These are phyloP conservation scores for Sarcophaga carnaria DNA, from an alignment of 2,888 invertebrate genomes.

Conservation along the genomic window DNA sequence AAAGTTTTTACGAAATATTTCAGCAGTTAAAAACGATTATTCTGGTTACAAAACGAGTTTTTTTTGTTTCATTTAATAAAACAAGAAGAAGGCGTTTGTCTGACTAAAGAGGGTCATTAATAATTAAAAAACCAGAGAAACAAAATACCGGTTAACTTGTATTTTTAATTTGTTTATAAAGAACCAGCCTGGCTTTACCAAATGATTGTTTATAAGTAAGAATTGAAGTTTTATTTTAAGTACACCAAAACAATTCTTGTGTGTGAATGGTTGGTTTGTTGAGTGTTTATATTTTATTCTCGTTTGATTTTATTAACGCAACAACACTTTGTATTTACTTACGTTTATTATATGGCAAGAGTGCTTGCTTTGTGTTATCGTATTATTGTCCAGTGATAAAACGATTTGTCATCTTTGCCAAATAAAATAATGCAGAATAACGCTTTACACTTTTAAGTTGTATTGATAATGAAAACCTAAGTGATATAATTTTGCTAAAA, in stretches of 20 bases:
- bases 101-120: too few species aligned
- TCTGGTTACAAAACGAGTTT: conserved; percentile 64
- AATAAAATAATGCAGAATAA: conserved; percentile 39
- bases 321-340: background rate
- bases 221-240: too few species aligned
- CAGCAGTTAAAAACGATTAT: conserved; percentile 50
- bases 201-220: too few species aligned
- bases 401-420: conserved; percentile 57
- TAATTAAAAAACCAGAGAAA: too few species aligned
- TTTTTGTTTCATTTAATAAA: conserved; percentile 59
- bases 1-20: conserved; percentile 46
- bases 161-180: too few species aligned
- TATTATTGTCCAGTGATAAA: conserved; percentile 40
- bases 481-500: conserved; percentile 53
- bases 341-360: conserved; percentile 22
- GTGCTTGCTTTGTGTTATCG: conserved; percentile 53
- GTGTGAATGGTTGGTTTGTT: background rate
- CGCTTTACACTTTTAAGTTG: conserved; percentile 45
- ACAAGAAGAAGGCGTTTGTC: too few species aligned
- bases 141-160: too few species aligned
- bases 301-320: background rate
- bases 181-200: too few species aligned
- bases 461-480: conserved; percentile 2
- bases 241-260: background rate
- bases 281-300: too few species aligned